phyloP scores from a whole-genome alignment of 2,888 invertebrate genomes.

The Brachyptera risi region DNA sequence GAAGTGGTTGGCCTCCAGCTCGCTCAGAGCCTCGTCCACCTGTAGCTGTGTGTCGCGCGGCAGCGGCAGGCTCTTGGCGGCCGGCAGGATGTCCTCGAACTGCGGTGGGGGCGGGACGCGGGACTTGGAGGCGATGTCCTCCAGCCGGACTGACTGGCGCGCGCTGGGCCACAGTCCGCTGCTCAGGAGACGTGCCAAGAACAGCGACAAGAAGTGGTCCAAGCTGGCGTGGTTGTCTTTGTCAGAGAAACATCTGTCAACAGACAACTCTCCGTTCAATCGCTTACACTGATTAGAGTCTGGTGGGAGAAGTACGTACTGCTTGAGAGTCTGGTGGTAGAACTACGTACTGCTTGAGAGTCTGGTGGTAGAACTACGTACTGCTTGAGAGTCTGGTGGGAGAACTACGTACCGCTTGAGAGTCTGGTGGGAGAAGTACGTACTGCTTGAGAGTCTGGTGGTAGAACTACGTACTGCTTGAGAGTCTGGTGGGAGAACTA shows the following conservation, averaged over 20 bases:
- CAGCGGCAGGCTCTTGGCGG: constrained; percentile 60
- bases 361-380: no score
- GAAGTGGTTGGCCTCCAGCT: constrained; percentile 88
- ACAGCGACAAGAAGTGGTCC: constrained; percentile 61
- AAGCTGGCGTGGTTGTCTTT: constrained; percentile 55
- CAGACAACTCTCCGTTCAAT: no score
- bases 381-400: no score
- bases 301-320: no score
- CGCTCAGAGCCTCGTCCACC: constrained; percentile 81
- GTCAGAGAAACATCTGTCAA: constrained; percentile 49
- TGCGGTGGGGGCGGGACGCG: constrained; percentile 31
- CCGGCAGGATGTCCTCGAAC: constrained; percentile 63
- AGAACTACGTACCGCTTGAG: no score
- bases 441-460: no score
- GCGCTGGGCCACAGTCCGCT: constrained; percentile 28
- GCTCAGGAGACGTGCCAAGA: constrained; percentile 50
- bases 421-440: no score
- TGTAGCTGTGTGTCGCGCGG: constrained; percentile 75
- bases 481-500: no score
- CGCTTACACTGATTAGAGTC: no score
- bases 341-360: no score
- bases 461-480: no score
- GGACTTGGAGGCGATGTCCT: constrained; percentile 25
- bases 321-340: no score
- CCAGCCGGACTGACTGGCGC: constrained; percentile 20